A percentile compares a stretch with the other conserved stretches of the same genome.
Evolutionary conservation across 2,797 vertebrate genomes (phyloP).

Genomic region (Tauraco hartlaubi): DNA sequence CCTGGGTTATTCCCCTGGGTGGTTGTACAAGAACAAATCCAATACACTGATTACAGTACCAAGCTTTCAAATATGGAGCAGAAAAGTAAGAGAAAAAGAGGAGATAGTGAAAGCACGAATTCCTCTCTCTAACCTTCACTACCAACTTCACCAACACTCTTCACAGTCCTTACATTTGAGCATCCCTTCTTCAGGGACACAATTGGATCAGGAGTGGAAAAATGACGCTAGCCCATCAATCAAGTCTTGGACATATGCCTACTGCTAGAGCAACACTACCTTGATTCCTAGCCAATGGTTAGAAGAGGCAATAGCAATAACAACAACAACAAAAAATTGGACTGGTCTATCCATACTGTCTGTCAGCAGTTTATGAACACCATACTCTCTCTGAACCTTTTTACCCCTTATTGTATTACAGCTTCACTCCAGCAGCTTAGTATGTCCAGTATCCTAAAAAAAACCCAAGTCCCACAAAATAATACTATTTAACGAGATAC

Average conservation of each 20-base stretch:
- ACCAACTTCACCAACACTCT: background rate
- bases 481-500: conserved; percentile 20
- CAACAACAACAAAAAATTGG: background rate
- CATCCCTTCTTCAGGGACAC: background rate
- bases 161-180: background rate
- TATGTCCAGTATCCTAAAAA: conserved; percentile 36
- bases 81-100: background rate
- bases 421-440: background rate
- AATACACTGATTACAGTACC: background rate
- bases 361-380: conserved; percentile 48
- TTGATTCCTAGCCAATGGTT: background rate
- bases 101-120: background rate
- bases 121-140: background rate
- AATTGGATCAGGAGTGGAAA: background rate
- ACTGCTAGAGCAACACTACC: background rate
- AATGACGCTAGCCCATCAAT: background rate
- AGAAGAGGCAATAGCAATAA: background rate
- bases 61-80: background rate
- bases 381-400: conserved; percentile 12
- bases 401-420: conserved; percentile 40
- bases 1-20: background rate
- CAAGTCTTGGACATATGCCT: background rate
- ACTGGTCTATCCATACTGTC: background rate
- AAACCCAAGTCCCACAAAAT: background rate
- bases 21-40: background rate